Percentiles rank a stretch among this genome's conserved stretches.
phyloP scores from a whole-genome alignment of 2,797 vertebrate species.

The Euphonia xanthogaster region DNA sequence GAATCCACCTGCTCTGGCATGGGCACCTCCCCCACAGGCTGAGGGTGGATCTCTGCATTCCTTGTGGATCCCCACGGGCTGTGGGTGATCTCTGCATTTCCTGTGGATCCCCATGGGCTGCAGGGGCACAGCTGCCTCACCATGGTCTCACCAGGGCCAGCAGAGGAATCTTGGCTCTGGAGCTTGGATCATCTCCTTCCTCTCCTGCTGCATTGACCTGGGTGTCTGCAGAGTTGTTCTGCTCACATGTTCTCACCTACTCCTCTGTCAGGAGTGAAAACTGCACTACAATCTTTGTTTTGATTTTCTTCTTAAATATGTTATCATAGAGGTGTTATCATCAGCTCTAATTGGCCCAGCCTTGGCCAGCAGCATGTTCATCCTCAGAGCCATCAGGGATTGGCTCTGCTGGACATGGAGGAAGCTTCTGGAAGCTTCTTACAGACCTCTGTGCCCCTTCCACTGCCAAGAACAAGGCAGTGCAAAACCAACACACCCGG shows the following conservation, averaged over 20 bases:
- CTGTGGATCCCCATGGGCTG: fast-evolving
- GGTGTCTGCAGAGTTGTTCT: background rate
- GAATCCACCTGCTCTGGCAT: fast-evolving
- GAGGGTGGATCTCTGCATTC: too few species aligned
- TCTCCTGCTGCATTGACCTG: background rate
- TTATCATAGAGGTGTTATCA: background rate
- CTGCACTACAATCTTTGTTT: background rate
- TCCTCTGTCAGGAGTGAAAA: background rate
- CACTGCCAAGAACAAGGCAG: fast-evolving
- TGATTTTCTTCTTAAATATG: background rate
- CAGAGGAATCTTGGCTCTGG: background rate
- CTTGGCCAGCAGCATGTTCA: background rate
- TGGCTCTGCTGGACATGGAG: background rate
- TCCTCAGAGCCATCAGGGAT: background rate
- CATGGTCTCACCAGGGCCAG: fast-evolving
- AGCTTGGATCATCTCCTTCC: fast-evolving
- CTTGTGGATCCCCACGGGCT: too few species aligned
- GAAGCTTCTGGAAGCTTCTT: background rate
- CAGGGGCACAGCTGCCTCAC: background rate
- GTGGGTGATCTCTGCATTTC: background rate
- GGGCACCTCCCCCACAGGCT: fast-evolving
- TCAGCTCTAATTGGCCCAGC: too few species aligned
- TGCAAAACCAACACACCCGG: background rate
- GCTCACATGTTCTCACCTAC: background rate
- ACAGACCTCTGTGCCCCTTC: background rate